Conservation (phyloP, 2,888 invertebrate species). For the Brachyptera risi region DNA sequence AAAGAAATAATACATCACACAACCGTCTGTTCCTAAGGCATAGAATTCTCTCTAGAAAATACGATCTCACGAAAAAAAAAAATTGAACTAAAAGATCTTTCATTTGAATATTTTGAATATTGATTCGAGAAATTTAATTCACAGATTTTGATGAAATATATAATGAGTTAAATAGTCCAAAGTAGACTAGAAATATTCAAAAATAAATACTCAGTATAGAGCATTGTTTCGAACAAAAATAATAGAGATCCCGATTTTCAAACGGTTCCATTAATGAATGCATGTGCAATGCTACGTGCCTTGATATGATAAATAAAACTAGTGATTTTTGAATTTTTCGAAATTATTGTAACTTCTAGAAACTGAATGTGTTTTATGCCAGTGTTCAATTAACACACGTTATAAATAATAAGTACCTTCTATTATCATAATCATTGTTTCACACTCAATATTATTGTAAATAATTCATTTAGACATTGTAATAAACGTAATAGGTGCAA, state of each 20-base stretch:
- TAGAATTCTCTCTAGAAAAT: constrained; percentile 3
- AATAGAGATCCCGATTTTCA: background rate
- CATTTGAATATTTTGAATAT: background rate
- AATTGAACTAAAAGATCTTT: background rate
- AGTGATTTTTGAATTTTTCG: background rate
- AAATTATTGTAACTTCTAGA: background rate
- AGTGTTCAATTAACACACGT: background rate
- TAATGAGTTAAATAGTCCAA: background rate
- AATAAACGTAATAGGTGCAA: no score
- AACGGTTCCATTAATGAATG: background rate
- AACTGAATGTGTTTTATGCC: background rate
- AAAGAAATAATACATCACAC: background rate
- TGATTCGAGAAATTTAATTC: background rate
- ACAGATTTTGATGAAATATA: background rate
- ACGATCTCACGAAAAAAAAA: constrained; percentile 15
- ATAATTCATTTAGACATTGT: background rate
- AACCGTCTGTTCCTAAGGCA: constrained; percentile 13
- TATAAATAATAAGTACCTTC: no score
- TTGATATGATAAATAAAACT: background rate
- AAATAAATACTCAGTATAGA: background rate
- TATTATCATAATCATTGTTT: background rate
- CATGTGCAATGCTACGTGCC: background rate
- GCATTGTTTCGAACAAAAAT: background rate
- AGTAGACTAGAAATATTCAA: background rate
- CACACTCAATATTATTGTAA: background rate